Percentiles rank a stretch among this genome's conserved stretches.
Evolutionary conservation across 2,113 vertebrate species (phyloP).

Genomic region (Helogale parvula): DNA sequence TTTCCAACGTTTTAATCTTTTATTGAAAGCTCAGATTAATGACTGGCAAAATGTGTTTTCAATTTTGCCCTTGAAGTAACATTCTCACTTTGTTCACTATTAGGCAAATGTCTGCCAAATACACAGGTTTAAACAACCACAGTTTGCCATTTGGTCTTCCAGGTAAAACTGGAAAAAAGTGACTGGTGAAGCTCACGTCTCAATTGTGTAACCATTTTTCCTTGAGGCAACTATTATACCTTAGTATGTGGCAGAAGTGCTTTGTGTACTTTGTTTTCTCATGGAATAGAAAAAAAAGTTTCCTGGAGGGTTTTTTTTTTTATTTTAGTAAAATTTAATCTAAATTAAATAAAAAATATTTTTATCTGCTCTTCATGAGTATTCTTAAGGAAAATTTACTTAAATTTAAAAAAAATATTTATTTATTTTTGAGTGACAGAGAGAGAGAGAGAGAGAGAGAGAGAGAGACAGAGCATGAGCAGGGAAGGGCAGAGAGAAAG

Average conservation of each 20-base stretch:
- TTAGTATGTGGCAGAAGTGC: not conserved
- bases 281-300: not conserved
- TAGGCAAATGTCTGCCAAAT: conserved; percentile 1
- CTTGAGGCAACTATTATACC: not conserved
- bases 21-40: not conserved
- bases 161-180: not conserved
- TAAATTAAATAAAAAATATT: not conserved
- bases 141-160: not conserved
- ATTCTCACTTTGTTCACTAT: conserved; percentile 22
- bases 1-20: not conserved
- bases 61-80: not conserved
- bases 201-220: not conserved
- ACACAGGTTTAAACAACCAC: not conserved
- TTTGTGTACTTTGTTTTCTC: not conserved
- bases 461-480: too few species aligned
- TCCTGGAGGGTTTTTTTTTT: not conserved
- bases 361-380: not conserved
- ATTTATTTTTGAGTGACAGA: too few species aligned
- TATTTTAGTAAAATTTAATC: not conserved
- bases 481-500: too few species aligned
- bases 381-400: not conserved
- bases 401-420: not conserved
- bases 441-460: too few species aligned
- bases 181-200: not conserved
- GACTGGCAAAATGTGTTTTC: not conserved